Percentiles rank a stretch among this genome's conserved stretches.
These are phyloP conservation scores for Vulpes ferrilata DNA, from an alignment of 2,113 vertebrate species.

Conservation along the genomic window DNA sequence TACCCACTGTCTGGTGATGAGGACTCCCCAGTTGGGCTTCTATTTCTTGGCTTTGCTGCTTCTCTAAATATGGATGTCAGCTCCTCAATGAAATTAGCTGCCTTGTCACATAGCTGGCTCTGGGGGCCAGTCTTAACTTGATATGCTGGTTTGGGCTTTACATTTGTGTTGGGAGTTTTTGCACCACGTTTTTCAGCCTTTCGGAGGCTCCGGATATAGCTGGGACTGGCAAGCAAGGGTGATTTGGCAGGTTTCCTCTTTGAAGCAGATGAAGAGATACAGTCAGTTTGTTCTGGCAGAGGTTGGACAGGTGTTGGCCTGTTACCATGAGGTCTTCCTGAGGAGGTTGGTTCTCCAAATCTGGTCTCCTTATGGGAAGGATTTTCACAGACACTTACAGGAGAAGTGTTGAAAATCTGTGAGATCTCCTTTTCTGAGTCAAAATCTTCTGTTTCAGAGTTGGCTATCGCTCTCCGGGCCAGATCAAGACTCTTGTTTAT, in stretches of 20 bases:
- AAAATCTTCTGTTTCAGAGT: conserved; percentile 81
- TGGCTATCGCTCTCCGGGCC: conserved; percentile 93
- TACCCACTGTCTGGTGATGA: conserved; percentile 98
- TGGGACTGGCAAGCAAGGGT: conserved; percentile 85
- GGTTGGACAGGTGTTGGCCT: conserved; percentile 34
- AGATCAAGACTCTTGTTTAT: conserved; percentile 95
- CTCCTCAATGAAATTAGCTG: conserved; percentile 96
- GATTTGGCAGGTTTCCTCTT: conserved; percentile 80
- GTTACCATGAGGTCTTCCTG: conserved; percentile 11
- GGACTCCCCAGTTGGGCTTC: conserved; percentile 92
- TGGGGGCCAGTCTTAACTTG: conserved; percentile 87
- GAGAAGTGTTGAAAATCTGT: conserved; percentile 75
- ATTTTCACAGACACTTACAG: conserved; percentile 76
- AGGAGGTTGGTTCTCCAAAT: neutral
- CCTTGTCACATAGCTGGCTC: conserved; percentile 93
- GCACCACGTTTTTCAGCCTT: conserved; percentile 73
- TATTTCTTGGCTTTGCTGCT: conserved; percentile 88
- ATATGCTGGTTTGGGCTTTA: conserved; percentile 65
- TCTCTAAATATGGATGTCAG: conserved; percentile 97
- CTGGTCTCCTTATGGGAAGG: conserved; percentile 61
- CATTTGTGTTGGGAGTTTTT: conserved; percentile 18
- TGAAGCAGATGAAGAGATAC: conserved; percentile 57
- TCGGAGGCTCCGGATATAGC: conserved; percentile 85
- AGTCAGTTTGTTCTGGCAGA: conserved; percentile 72
- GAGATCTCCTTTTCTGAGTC: conserved; percentile 85